A percentile compares a stretch with the other conserved stretches of the same genome.
phyloP scores from a whole-genome alignment of 2,888 invertebrate genomes.

The Pristionchus arcanus region DNA sequence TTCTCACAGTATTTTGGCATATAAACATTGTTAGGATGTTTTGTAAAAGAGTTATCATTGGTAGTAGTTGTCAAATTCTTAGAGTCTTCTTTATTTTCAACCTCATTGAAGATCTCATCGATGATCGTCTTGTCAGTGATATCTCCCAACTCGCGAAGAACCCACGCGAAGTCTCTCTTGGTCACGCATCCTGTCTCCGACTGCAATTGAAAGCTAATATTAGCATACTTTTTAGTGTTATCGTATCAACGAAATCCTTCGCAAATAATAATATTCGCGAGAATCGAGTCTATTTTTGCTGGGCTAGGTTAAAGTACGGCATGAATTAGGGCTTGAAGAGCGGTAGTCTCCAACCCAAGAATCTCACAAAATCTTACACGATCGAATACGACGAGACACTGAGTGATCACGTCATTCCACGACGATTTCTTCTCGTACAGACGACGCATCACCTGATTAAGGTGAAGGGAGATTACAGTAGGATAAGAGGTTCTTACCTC shows the following conservation, averaged over 20 bases:
- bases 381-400: conserved; percentile 78
- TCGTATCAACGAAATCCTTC: no score
- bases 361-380: conserved; percentile 60
- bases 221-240: no score
- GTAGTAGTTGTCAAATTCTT: no score
- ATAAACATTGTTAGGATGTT: no score
- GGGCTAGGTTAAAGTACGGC: no score
- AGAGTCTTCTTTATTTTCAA: no score
- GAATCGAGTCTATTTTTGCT: no score
- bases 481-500: conserved; percentile 37
- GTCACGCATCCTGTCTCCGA: conserved; percentile 75
- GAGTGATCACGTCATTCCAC: conserved; percentile 77
- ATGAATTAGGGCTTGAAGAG: no score
- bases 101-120: conserved; percentile 75
- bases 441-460: conserved; percentile 65
- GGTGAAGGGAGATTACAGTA: conserved; percentile 57
- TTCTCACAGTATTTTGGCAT: no score
- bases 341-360: no score
- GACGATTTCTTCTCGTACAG: conserved; percentile 75
- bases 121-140: conserved; percentile 74
- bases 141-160: conserved; percentile 76
- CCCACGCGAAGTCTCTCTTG: conserved; percentile 75
- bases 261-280: no score
- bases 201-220: conserved; percentile 67
- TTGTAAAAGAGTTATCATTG: no score